Conservation (phyloP, 2,888 invertebrate species). For the Epirrita christyi region DNA sequence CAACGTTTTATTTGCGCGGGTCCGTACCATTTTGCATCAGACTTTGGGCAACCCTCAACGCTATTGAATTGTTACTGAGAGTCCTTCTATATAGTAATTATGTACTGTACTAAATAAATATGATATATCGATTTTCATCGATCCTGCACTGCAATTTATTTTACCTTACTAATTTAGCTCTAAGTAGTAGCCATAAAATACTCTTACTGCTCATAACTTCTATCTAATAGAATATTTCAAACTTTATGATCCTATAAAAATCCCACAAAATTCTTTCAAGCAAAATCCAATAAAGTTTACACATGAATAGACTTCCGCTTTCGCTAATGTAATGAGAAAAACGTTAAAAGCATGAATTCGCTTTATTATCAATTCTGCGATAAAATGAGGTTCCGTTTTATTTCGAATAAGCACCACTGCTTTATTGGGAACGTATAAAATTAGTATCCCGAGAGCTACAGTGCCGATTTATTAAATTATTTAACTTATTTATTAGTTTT, state of each 20-base stretch:
- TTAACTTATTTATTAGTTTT: no score
- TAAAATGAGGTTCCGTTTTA: constrained; percentile 26
- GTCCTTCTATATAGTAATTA: no score
- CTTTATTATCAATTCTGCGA: constrained; percentile 29
- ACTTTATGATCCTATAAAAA: constrained; percentile 25
- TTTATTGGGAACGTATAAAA: constrained; percentile 30
- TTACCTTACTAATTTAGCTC: no score
- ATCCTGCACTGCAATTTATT: no score
- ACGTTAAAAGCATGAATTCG: constrained; percentile 26
- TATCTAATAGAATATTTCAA: constrained; percentile 14
- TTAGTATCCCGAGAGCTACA: constrained; percentile 5
- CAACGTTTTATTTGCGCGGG: no score
- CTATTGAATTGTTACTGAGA: no score
- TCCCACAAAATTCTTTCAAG: constrained; percentile 19
- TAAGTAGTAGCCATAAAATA: background rate
- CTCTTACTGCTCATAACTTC: constrained; percentile 8
- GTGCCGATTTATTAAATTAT: background rate
- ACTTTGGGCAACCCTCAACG: no score
- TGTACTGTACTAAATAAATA: no score
- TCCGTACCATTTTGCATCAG: no score
- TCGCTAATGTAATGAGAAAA: constrained; percentile 29
- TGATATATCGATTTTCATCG: no score
- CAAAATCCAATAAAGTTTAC: constrained; percentile 28
- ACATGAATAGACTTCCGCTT: constrained; percentile 17
- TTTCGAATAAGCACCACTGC: constrained; percentile 26